phyloP scores from a whole-genome alignment of 2,113 vertebrate species.

The Australoheros scitulus region DNA sequence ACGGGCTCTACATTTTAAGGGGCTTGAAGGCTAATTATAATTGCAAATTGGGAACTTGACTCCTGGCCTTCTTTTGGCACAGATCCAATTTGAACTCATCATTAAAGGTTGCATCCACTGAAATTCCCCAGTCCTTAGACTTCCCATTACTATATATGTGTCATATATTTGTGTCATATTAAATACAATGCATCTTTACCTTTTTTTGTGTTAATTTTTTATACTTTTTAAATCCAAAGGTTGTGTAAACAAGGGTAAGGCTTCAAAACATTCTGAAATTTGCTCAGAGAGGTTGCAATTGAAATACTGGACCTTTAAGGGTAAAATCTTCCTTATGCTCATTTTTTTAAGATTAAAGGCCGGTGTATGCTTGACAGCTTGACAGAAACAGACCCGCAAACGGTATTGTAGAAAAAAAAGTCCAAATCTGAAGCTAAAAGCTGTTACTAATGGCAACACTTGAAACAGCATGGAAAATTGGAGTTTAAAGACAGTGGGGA shows the following conservation, averaged over 20 bases:
- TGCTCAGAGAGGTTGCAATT: no score
- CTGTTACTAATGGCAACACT: constrained; percentile 6
- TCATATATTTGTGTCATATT: neutral
- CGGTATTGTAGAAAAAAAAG: neutral
- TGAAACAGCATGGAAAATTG: neutral
- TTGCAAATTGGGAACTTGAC: constrained; percentile 60
- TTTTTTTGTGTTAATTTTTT: neutral
- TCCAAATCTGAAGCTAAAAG: neutral
- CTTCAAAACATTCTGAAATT: no score
- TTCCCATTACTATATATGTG: neutral
- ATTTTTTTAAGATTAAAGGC: no score
- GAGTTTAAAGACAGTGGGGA: neutral
- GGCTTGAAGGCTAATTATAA: constrained; percentile 47
- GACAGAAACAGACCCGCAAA: no score
- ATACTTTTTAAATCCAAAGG: no score
- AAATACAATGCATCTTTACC: neutral
- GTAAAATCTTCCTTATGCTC: no score
- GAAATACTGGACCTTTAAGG: no score
- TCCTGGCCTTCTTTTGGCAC: constrained; percentile 30
- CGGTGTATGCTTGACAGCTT: no score
- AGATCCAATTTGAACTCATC: constrained; percentile 38
- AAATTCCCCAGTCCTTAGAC: neutral
- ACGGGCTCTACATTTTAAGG: constrained; percentile 52
- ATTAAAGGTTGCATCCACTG: constrained; percentile 31
- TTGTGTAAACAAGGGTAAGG: no score